Conservation (phyloP, 2,797 vertebrate genomes). For the Borostomias antarcticus region DNA sequence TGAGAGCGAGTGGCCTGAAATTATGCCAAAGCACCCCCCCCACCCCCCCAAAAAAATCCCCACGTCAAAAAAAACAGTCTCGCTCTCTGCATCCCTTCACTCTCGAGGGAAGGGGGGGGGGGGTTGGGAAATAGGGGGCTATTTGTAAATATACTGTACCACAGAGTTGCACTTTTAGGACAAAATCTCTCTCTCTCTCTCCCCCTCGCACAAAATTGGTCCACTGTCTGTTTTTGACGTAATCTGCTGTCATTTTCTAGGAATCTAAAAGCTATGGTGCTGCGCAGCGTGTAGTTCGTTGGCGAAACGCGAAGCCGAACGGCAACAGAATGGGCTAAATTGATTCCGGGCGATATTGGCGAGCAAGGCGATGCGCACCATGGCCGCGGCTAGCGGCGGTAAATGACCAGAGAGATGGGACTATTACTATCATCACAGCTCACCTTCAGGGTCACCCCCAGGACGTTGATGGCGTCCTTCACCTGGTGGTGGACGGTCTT, state of each 20-base stretch:
- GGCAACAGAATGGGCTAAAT: neutral
- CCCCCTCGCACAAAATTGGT: constrained; percentile 50
- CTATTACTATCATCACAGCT: too few relatives aligned
- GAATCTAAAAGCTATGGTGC: constrained; percentile 33
- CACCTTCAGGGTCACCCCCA: constrained; percentile 98
- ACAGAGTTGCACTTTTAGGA: constrained; percentile 49
- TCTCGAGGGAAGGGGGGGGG: constrained; percentile 34
- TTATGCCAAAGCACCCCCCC: constrained; percentile 67
- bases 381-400: too few relatives aligned
- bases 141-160: constrained; percentile 49
- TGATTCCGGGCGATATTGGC: neutral
- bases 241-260: constrained; percentile 55
- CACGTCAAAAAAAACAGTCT: too few relatives aligned
- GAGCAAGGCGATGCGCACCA: too few relatives aligned
- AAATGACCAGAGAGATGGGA: too few relatives aligned
- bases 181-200: neutral
- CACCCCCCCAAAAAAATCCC: constrained; percentile 42
- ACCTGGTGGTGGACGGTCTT: constrained; percentile 86
- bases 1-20: constrained; percentile 73
- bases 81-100: constrained; percentile 73
- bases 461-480: constrained; percentile 92
- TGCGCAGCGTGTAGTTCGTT: neutral
- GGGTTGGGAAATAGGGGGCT: constrained; percentile 44
- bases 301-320: constrained; percentile 34
- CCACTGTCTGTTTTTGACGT: constrained; percentile 44